Conservation (phyloP, 2,888 invertebrate genomes). For the Meliscaeva auricollis region DNA sequence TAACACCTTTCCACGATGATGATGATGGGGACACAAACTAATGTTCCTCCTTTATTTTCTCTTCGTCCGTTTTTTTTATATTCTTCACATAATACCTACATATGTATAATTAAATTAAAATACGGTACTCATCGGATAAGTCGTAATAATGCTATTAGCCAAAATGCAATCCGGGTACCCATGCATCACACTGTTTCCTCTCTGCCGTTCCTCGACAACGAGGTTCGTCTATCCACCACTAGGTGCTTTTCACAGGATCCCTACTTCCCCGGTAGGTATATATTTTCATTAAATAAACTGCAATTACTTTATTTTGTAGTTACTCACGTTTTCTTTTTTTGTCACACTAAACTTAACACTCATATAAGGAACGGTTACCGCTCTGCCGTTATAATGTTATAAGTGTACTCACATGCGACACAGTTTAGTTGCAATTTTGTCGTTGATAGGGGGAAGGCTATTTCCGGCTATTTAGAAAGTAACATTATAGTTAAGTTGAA, state of each 20-base stretch:
- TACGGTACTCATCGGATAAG: constrained; percentile 73
- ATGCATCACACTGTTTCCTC: constrained; percentile 16
- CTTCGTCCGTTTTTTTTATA: constrained; percentile 17
- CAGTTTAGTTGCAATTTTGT: constrained; percentile 70
- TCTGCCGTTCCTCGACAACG: neutral
- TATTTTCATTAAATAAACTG: constrained; percentile 41
- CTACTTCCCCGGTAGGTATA: neutral
- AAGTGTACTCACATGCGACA: constrained; percentile 69
- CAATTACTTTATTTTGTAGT: constrained; percentile 70
- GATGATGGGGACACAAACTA: constrained; percentile 16
- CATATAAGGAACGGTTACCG: constrained; percentile 13
- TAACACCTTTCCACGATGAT: neutral
- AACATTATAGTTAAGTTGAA: constrained; percentile 9
- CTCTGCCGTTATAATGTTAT: constrained; percentile 13
- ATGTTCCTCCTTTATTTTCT: constrained; percentile 59
- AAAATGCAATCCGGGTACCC: constrained; percentile 52
- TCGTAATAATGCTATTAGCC: constrained; percentile 73
- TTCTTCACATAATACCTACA: neutral
- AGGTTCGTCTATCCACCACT: neutral
- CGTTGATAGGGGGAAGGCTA: constrained; percentile 56
- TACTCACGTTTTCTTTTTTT: constrained; percentile 32
- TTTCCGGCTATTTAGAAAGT: constrained; percentile 56
- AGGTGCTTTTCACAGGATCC: neutral
- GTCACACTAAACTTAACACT: neutral
- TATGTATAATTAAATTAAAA: constrained; percentile 73